phyloP scores from a whole-genome alignment of 1,140 invertebrate species.

The Aphidius ervi region DNA sequence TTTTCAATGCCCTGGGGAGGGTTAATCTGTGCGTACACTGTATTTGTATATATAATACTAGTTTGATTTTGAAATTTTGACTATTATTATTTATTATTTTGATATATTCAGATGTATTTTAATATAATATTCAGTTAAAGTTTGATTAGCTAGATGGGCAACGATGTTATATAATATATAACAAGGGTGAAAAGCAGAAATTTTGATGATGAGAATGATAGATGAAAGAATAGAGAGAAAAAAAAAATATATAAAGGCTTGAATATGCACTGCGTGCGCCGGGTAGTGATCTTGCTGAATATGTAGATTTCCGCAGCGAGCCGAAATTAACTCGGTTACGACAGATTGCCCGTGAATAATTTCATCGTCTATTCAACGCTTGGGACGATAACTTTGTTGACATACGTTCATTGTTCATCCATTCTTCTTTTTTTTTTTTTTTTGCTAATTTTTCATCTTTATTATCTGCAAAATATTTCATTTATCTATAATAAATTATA shows the following conservation, averaged over 20 bases:
- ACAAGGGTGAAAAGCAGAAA: conserved; percentile 5
- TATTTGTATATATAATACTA: too few relatives aligned
- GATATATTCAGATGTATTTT: too few relatives aligned
- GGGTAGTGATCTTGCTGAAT: conserved; percentile 37
- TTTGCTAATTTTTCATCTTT: background rate
- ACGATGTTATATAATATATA: too few relatives aligned
- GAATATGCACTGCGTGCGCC: conserved; percentile 12
- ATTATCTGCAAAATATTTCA: too few relatives aligned
- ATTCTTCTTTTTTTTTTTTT: background rate
- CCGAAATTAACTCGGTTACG: conserved; percentile 48
- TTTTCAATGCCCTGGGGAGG: too few relatives aligned
- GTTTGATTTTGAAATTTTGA: too few relatives aligned
- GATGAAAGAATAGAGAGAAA: conserved; percentile 4
- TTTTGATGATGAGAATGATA: background rate
- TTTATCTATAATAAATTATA: too few relatives aligned
- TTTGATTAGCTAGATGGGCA: too few relatives aligned
- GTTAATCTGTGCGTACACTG: too few relatives aligned
- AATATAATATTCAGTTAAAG: too few relatives aligned
- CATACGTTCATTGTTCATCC: conserved; percentile 42
- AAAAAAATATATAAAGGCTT: conserved; percentile 15
- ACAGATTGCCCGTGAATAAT: conserved; percentile 50
- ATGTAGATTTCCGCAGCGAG: conserved; percentile 41
- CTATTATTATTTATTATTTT: too few relatives aligned
- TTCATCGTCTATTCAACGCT: conserved; percentile 42
- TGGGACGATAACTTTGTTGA: conserved; percentile 43